Evolutionary conservation across 2,888 invertebrate genomes (phyloP), one percentile per base, ranked within the genome.

Genomic region (Nemurella pictetii): DNA sequence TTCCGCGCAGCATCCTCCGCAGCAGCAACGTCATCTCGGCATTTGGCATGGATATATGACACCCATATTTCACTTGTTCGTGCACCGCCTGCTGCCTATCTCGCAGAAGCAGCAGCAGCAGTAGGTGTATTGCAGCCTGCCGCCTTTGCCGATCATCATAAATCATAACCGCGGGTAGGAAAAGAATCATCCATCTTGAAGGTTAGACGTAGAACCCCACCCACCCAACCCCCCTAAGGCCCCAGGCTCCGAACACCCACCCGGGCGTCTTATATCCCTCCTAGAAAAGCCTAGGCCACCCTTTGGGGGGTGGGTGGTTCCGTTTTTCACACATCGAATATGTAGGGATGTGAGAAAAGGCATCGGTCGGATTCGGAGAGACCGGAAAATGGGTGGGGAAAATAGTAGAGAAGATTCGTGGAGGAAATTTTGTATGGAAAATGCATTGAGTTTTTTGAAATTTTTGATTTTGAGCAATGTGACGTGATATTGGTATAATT

Each of bases 161-260:
- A 82, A 82, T 82, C 82, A 82, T 82, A 26, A 12, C 29, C 28
- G 27, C 26, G 28, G 26, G 55, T 20, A 72, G 82, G 82, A 82
- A 82, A 72, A 72, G 73, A 82, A 82, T 82, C 72, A 82, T 82
- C 82, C 82, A 72, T 82, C 82, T 82, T 82, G 82, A 30, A 81
- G 32, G n/a, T 35, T 20, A 81, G 80, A 81, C 80, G 32, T 30
- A n/a, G n/a, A n/a, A 30, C 30, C 36, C 80, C 36, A 15, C 80
- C 25, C 80, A 7, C 5, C 75, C 75, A n/a, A 28, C 78, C 80
- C 26, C 36, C 26, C 80, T n/a, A n/a, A n/a, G n/a, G n/a, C 36
- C 36, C 32, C 75, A 9, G 4, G 25, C 75, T 26, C 30, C 36
- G 35, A 26, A 75, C 15, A 12, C 75, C 4, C 32, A 28, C 80